Evolutionary conservation across 2,797 vertebrate species (phyloP), one percentile per base, ranked within the genome.

Genomic region (Oophaga sylvatica): DNA sequence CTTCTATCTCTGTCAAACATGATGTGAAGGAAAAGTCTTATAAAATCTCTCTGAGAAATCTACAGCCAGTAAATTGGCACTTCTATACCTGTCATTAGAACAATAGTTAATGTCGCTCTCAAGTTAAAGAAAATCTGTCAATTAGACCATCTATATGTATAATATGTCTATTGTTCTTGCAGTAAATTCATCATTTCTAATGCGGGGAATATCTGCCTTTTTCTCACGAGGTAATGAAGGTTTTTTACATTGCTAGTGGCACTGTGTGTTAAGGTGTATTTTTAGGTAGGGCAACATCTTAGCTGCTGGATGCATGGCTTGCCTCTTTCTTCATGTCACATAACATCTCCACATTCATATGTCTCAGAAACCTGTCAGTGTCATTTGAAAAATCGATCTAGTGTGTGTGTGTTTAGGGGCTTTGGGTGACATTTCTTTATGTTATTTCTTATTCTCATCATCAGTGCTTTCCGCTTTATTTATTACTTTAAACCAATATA

Each of bases 111-210:
- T 80, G 84, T 87, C 73, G 86, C 86, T 89, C 70, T 71, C 65
- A 71, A 86, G 84, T 86, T 86, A 86, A 89, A 85, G 79, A 89
- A 86, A 79, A 79, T 89, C 88, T 89, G 88, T 87, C 84, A 89
- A 86, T 86, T 86, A 89, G 76, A 89, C 80, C 8, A 83, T 87
- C 88, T 89, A 83, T 89, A 89, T 35, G 35, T 89, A 63, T 79
- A 63, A 83, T n/a, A 83, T 86, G 81, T 77, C 84, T 71, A 89
- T 89, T 89, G 88, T 89, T 89, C 88, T 76, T 63, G 22, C 19
- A 17, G 53, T 84, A 26, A 41, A 68, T 84, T 88, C 81, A 63
- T 57, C 65, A 71, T 80, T 84, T 88, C 20, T 60, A 88, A 84
- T 80, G 65, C 35, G 59, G 15, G 13, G 73, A 45, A 87, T 83